Evolutionary conservation across 2,113 vertebrate species (phyloP).

Genomic region (Ptychochromis oligacanthus): DNA sequence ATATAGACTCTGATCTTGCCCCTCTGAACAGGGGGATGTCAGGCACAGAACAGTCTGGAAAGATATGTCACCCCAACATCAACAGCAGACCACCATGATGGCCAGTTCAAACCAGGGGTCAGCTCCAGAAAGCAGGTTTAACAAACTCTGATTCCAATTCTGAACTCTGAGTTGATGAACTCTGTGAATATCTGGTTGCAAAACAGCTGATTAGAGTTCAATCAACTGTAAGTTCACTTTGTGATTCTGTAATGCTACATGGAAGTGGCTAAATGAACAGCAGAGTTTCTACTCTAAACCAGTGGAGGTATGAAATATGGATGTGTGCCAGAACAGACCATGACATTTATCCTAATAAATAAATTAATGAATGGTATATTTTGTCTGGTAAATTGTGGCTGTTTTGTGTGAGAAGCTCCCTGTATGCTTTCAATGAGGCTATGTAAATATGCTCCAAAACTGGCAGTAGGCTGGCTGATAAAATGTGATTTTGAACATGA

Average conservation of each 20-base stretch:
- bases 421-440: fast-evolving
- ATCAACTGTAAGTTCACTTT: background rate
- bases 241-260: background rate
- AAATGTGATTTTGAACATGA: background rate
- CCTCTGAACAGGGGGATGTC: background rate
- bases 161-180: background rate
- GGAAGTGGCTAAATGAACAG: background rate
- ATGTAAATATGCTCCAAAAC: background rate
- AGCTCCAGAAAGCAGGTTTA: background rate
- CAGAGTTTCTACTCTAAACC: background rate
- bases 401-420: background rate
- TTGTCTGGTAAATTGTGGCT: background rate
- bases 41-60: background rate
- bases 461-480: background rate
- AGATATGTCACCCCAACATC: background rate
- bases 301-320: background rate
- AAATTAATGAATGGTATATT: background rate
- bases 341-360: background rate
- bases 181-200: background rate
- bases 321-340: background rate
- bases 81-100: background rate
- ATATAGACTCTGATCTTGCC: background rate
- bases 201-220: background rate
- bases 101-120: background rate
- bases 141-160: background rate